phyloP scores from a whole-genome alignment of 2,888 invertebrate species.

The Amblyteles armatorius region DNA sequence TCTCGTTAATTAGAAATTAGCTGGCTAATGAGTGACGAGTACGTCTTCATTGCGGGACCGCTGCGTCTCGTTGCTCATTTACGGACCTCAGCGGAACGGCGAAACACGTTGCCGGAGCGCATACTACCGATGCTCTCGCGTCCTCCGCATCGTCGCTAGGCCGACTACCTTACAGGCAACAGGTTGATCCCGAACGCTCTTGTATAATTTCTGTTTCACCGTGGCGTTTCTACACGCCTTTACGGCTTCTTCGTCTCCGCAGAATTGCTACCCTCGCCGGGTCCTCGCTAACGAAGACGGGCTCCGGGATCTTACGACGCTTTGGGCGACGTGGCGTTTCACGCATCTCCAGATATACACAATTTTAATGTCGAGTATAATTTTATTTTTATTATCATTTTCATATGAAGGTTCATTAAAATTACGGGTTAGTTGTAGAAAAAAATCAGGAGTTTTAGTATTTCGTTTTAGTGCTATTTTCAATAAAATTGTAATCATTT shows the following conservation, averaged over 20 bases:
- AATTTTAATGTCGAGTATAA: conserved; percentile 38
- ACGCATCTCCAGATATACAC: conserved; percentile 21
- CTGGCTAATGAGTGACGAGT: conserved; percentile 58
- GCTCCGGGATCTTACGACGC: conserved; percentile 32
- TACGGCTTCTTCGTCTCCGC: conserved; percentile 7
- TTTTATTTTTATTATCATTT: conserved; percentile 44
- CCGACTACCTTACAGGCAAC: conserved; percentile 37
- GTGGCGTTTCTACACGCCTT: not conserved
- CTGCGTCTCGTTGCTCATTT: conserved; percentile 35
- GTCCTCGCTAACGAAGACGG: conserved; percentile 50
- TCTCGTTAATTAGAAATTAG: conserved; percentile 65
- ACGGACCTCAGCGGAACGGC: not conserved
- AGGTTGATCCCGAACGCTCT: conserved; percentile 52
- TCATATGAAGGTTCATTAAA: too few relatives aligned
- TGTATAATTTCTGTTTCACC: conserved; percentile 47
- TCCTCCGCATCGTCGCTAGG: not conserved
- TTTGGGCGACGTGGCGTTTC: conserved; percentile 37
- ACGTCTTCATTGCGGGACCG: conserved; percentile 56
- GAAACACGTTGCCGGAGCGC: not conserved
- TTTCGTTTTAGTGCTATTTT: too few relatives aligned
- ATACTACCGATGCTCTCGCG: not conserved
- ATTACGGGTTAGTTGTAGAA: too few relatives aligned
- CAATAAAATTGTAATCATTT: too few relatives aligned
- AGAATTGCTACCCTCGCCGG: not conserved
- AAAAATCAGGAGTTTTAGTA: too few relatives aligned